A percentile compares a stretch with the other conserved stretches of the same genome.
phyloP scores from a whole-genome alignment of 2,888 invertebrate species.

The Dermolepida albohirtum region DNA sequence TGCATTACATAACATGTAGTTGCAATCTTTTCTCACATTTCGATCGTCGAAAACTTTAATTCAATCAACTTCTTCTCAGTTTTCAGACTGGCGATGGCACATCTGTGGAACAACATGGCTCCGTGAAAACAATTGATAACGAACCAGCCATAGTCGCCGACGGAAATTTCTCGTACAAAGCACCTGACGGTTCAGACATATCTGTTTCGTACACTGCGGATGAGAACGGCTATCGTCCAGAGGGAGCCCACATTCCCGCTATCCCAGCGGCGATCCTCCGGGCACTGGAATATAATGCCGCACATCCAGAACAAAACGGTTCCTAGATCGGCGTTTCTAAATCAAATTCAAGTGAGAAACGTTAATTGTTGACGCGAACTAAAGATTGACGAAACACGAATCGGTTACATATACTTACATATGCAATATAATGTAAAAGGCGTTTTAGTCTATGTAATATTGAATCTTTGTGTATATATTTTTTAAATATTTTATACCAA shows the following conservation, averaged over 20 bases:
- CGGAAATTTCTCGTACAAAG: constrained; percentile 41
- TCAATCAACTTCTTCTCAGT: constrained; percentile 17
- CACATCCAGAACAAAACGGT: constrained; percentile 39
- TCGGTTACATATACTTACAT: too few relatives aligned
- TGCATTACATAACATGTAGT: too few relatives aligned
- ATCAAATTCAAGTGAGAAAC: too few relatives aligned
- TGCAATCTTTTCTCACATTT: too few relatives aligned
- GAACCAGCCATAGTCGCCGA: constrained; percentile 36
- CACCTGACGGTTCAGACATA: constrained; percentile 32
- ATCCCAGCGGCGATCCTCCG: constrained; percentile 37
- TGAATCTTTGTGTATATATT: constrained; percentile 4
- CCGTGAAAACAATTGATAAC: constrained; percentile 37
- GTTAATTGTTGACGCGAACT: too few relatives aligned
- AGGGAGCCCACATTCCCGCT: constrained; percentile 39
- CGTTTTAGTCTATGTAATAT: neutral
- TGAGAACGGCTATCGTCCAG: constrained; percentile 41
- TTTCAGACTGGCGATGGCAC: constrained; percentile 40
- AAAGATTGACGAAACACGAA: too few relatives aligned
- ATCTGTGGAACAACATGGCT: constrained; percentile 38
- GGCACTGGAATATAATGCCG: constrained; percentile 37
- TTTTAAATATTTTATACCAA: too few relatives aligned
- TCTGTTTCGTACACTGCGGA: constrained; percentile 39
- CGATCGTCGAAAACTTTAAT: neutral
- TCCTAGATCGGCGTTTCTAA: neutral
- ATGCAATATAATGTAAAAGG: too few relatives aligned